Base-by-base conservation (phyloP, 2,888 invertebrate species). In the Junonia oenone region DNA sequence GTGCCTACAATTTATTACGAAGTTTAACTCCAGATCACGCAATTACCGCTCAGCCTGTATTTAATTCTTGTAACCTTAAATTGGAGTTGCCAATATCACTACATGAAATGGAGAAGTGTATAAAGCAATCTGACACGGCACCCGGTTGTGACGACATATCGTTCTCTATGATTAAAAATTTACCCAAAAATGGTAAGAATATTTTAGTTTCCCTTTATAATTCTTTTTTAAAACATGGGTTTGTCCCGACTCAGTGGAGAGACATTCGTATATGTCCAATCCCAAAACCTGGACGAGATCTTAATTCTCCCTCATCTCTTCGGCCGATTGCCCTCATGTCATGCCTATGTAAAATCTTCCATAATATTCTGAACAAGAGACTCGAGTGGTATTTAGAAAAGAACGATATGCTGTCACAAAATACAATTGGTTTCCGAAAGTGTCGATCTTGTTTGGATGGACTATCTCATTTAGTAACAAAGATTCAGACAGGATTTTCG, bases 351-450 rank as follows among this genome's bases (percentile, higher is more conserved):
- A 57, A 57, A 46, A 50, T 50, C 13, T 46, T 57, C 3, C 53
- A 57, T 27, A 26, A n/a, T 4, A 57, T 59, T n/a, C 27, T 56
- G 11, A 53, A 27, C 9, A 53, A 38, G 29, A 9, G 56, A 19
- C 35, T 59, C 15, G 52, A 55, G 31, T 59, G 50, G 56, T 53
- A 52, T 27, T 40, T 59, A 4, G 56, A 59, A 47, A 53, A 50
- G 9, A 56, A 45, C 2, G 13, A 35, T 9, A 11, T 56, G 8
- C 48, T 59, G 17, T 53, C 52, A 33, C 11, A 14, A 6, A 3
- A 29, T 40, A 50, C 17, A 6, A 15, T 50, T 3, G 50, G 43
- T 0, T 50, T 50, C 8, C 9, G 37, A 29, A 22, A 56, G 33
- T n/a, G 14, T 17, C 19, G 33, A 31, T 59, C 56, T 19, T 54